Evolutionary conservation across 2,888 invertebrate genomes (phyloP), one percentile per base, ranked within the genome.

Genomic region (Perithous albicinctus): DNA sequence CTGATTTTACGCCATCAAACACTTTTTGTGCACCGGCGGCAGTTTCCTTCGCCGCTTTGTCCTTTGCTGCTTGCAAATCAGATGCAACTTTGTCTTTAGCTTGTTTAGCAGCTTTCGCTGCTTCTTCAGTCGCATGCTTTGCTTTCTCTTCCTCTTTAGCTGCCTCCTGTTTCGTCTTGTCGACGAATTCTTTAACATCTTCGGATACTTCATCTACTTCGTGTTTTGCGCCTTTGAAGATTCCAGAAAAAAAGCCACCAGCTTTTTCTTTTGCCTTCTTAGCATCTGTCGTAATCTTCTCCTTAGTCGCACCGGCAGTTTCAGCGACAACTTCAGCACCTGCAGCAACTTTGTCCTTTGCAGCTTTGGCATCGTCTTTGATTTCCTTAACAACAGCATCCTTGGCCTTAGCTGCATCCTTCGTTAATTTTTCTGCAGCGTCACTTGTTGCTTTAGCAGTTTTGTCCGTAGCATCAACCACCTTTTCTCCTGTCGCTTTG

Each of bases 1-100:
- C 87, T 12, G 94, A 93, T 43, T 94, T 93, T 93, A 94, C 93
- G 87, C 92, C 78, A 87, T 94, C 93, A 1, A 93, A 93, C 54
- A 93, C 46, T 66, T 72, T 59, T n/a, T 69, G 61, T 2, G 26
- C 56, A 18, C 48, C 69, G 3, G 51, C 29, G 8, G 66, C 6
- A 4, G 85, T 23, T 26, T 85, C 80, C 12, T 80, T 74, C 2
- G 59, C 54, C 0, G 75, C 26, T 73, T 86, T 84, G 5, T 87
- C 87, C 4, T 80, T 85, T 4, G 84, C 79, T 7, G 76, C 84
- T 23, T 80, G 74, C 0, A 74, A 26, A 15, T 82, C 78, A 7
- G 80, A 41, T 12, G 23, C 46, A 20, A 64, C 10, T 29, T 84
- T 79, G 15, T 80, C 78, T 26, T 79, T 94, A 88, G 92, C 93